Base-by-base conservation (phyloP, 2,113 vertebrate genomes). In the Ciconia boyciana region DNA sequence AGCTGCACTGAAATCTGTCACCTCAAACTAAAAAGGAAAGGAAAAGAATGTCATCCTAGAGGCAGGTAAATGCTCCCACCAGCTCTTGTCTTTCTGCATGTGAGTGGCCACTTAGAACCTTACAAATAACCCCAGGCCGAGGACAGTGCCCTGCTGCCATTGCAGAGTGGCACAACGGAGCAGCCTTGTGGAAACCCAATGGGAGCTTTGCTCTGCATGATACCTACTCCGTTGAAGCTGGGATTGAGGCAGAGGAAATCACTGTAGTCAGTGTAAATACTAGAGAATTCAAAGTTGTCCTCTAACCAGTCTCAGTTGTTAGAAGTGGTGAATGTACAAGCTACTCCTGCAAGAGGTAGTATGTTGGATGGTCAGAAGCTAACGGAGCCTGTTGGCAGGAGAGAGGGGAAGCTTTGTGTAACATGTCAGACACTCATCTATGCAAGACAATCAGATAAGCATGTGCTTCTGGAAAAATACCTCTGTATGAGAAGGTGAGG, bases 161-260 rank as follows among this genome's bases (percentile, higher is more conserved):
- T 24, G 16, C 60, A 57, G 60, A 55, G 60, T 15, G 8, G 16
- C 29, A 24, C 26, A 26, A 10, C 0, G 5, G 26, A 62, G 18
- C 41, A 55, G 20, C 43, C 60, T 34, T 26, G 49, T 34, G 34
- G 75, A 49, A 49, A 26, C 31, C 36, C 61, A 36, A 0, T 20
- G 22, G 17, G 44, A 51, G 44, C 44, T 80, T n/a, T 72, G 68
- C n/a, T 57, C 16, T 4, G 39, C 8, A 20, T 46, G 48, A 15
- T 54, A 74, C 96, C 87, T 82, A 95, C 87, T 6, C 85, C 95
- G 2, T 93, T 65, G 36, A 97, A 97, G n/a, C 72, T 36, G 34
- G 80, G 89, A 31, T 90, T 80, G 52, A 96, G 80, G 9, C 7
- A 52, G 28, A 92, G 48, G 24, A 95, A 74, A 15, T 91, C 80